These are phyloP conservation scores for Plecotus auritus DNA, from an alignment of 2,113 vertebrate genomes.

Conservation along the genomic window DNA sequence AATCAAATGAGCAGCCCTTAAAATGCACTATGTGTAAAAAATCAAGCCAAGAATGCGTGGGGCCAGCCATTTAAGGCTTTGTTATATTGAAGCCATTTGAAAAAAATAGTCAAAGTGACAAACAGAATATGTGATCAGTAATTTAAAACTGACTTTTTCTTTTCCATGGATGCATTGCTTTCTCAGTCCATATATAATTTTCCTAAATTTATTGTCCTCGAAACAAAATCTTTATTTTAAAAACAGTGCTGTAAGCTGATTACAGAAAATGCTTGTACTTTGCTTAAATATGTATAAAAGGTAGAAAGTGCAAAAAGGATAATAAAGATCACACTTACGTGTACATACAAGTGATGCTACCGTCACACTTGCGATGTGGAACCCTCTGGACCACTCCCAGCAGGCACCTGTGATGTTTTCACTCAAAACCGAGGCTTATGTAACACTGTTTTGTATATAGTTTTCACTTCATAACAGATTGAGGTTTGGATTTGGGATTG, in stretches of 20 bases:
- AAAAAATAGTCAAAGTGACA: conserved; percentile 52
- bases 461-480: neutral
- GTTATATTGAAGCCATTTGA: conserved; percentile 57
- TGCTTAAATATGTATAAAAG: neutral
- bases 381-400: neutral
- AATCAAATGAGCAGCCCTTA: conserved; percentile 68
- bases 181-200: neutral
- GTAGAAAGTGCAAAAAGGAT: neutral
- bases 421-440: neutral
- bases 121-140: conserved; percentile 50
- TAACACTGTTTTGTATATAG: neutral
- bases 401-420: neutral
- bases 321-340: neutral
- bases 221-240: conserved; percentile 1
- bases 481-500: neutral
- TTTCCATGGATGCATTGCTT: neutral
- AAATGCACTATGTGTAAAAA: conserved; percentile 65
- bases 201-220: neutral
- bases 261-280: neutral
- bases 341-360: neutral
- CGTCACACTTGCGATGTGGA: neutral
- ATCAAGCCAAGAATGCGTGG: conserved; percentile 59
- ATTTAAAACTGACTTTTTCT: neutral
- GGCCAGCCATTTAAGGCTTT: conserved; percentile 54
- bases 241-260: neutral